Evolutionary conservation across 2,888 invertebrate species (phyloP).

Genomic region (Troides aeacus): DNA sequence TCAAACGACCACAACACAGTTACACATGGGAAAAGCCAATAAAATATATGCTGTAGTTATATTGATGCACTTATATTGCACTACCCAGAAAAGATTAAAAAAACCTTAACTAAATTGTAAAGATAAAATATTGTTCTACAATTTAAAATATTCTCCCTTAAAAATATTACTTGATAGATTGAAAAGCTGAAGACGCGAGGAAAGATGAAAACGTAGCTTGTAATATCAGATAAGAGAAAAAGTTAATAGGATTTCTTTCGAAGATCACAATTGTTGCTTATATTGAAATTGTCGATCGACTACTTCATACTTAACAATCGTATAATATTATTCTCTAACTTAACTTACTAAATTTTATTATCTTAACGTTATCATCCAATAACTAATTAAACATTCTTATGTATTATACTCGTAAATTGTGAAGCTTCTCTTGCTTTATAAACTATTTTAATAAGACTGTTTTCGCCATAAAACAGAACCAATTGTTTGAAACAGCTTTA

Average conservation of each 20-base stretch:
- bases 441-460: background rate
- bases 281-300: background rate
- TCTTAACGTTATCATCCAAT: background rate
- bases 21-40: too few relatives aligned
- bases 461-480: background rate
- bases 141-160: background rate
- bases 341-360: background rate
- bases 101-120: background rate
- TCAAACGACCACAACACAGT: too few relatives aligned
- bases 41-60: too few relatives aligned
- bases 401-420: background rate
- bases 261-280: background rate
- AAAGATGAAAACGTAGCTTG: background rate
- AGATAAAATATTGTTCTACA: background rate
- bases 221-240: background rate
- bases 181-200: background rate
- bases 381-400: background rate
- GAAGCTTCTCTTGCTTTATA: background rate
- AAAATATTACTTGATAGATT: background rate
- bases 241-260: background rate
- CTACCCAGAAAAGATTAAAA: background rate
- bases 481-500: background rate
- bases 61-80: too few relatives aligned
- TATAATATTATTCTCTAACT: background rate
- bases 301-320: background rate